Conservation (phyloP, 2,113 vertebrate genomes). For the Eidolon helvum region DNA sequence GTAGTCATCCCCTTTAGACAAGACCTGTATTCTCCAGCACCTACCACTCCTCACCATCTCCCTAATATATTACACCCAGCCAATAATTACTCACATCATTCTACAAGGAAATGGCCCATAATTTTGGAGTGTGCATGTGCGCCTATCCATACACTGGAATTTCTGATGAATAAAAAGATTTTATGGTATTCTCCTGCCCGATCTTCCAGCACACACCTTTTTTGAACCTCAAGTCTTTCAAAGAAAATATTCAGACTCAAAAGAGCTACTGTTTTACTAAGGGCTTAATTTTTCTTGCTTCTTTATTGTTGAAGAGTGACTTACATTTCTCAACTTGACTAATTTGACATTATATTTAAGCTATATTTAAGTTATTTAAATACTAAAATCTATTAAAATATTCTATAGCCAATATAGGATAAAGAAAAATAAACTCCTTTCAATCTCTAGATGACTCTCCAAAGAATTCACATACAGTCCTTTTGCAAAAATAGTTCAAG, state of each 20-base stretch:
- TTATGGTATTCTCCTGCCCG: not conserved
- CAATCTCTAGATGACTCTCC: not conserved
- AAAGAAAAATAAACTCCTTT: slow-evolving; percentile 35
- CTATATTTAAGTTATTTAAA: slow-evolving; percentile 41
- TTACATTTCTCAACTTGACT: slow-evolving; percentile 38
- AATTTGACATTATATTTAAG: slow-evolving; percentile 20
- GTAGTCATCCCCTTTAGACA: not conserved
- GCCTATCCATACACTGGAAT: not conserved
- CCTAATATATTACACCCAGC: not conserved
- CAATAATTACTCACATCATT: not conserved
- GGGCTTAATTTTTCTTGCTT: not conserved
- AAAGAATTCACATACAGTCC: not conserved
- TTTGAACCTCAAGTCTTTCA: not conserved
- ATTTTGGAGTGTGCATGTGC: not conserved
- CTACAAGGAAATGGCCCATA: not conserved
- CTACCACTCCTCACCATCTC: not conserved
- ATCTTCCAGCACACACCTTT: not conserved
- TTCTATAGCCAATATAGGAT: not conserved
- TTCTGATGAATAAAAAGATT: not conserved
- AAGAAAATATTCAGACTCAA: slow-evolving; percentile 24
- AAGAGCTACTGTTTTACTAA: not conserved
- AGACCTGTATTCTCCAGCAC: not conserved
- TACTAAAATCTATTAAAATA: slow-evolving; percentile 16
- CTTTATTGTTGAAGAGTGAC: not conserved
- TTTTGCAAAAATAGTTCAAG: not conserved